phyloP scores from a whole-genome alignment of 2,113 vertebrate species.

The Muscicapa adusta region DNA sequence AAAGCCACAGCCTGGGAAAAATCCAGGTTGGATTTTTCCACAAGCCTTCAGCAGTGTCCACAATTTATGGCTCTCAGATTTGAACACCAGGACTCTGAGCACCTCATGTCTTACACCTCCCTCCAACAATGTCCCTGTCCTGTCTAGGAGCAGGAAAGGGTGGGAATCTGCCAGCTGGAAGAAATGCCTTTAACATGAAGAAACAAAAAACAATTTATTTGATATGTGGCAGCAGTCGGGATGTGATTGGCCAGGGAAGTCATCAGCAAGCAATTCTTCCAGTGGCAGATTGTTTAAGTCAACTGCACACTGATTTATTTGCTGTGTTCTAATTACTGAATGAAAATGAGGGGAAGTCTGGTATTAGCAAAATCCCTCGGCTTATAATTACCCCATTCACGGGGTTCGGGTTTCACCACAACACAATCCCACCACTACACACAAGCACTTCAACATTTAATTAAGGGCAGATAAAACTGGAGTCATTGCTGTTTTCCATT shows the following conservation, averaged over 20 bases:
- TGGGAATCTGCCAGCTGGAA: neutral
- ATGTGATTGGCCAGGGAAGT: neutral
- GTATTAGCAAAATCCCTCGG: slow-evolving; percentile 35
- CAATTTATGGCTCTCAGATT: neutral
- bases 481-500: slow-evolving; percentile 19
- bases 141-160: neutral
- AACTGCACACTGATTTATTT: slow-evolving; percentile 35
- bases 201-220: neutral
- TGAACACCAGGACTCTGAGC: neutral
- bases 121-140: neutral
- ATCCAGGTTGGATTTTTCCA: too few relatives aligned
- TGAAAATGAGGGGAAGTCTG: slow-evolving; percentile 9
- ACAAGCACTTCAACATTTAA: slow-evolving; percentile 32
- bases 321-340: slow-evolving; percentile 53
- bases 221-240: neutral
- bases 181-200: neutral
- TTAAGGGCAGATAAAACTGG: slow-evolving; percentile 54
- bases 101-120: neutral
- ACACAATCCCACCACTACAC: neutral
- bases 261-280: neutral
- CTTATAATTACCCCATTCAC: slow-evolving; percentile 18
- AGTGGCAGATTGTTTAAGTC: slow-evolving; percentile 20
- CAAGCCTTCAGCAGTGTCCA: too few relatives aligned
- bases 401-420: neutral
- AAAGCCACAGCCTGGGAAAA: too few relatives aligned